Base-by-base conservation (phyloP, 2,888 invertebrate genomes). In the Pocota personata region DNA sequence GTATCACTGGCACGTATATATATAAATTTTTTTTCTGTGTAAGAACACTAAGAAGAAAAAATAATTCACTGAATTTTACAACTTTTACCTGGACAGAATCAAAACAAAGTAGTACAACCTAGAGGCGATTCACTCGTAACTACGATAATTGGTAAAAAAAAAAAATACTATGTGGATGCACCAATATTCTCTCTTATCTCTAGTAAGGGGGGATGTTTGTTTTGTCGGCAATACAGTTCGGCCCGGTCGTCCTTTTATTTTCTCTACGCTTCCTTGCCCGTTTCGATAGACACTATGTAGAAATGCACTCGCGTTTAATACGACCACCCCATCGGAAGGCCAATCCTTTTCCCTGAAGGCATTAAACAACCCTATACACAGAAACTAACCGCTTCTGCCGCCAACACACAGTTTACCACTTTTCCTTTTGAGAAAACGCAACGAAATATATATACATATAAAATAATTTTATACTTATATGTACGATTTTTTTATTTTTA, bases 101-200 rank as follows among this genome's bases (percentile, higher is more conserved):
- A 86, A 82, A 86, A 86, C 86, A 86, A 82, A 82, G 60, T 86
- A 55, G 86, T 86, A 86, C 71, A 76, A 86, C 66, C 75, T 72
- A 14, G 52, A 66, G 37, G 24, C 66, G 52, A 46, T 50, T 66
- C 46, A 50, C 71, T 35, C 67, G 76, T 66, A 62, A 66, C 32
- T 52, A 55, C 52, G 32, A 50, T 16, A 21, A 4, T 24, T 24
- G 4, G 24, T n/a, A 52, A 8, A 27, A 30, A 52, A 40, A 30
- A 30, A 40, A 43, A 32, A 43, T 55, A 43, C 55, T 60, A 32
- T 52, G 30, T n/a, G 8, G 40, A 69, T 75, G 80, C 84, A 84
- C 79, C 62, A 62, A 19, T 30, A 55, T 57, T 43, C 50, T 60
- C 67, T 55, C 35, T 73, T 40, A 37, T 50, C 64, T 43, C 19